Conservation (phyloP, 30 jellyfish, hydroid and myxozoan species). For the Nemopilema nomurai region DNA sequence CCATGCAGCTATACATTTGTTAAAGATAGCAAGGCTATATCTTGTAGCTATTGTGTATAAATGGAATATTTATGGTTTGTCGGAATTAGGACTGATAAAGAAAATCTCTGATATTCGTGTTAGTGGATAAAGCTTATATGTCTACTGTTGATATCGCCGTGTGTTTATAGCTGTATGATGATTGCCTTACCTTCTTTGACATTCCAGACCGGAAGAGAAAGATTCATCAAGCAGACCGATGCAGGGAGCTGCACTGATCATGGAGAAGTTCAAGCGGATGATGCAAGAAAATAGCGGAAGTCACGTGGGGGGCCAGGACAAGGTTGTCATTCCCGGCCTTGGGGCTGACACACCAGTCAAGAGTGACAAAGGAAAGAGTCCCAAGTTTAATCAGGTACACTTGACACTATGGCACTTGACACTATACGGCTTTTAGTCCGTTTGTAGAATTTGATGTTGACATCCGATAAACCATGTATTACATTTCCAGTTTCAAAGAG, state of each 20-base stretch:
- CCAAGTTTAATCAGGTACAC: conserved; percentile 66
- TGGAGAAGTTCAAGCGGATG: conserved; percentile 64
- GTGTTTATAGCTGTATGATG: neutral
- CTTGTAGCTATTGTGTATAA: too few species aligned
- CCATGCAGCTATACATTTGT: too few species aligned
- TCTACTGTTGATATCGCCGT: neutral
- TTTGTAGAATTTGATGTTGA: too few species aligned
- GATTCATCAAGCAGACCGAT: conserved; percentile 31
- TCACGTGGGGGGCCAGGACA: neutral
- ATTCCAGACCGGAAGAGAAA: conserved; percentile 13
- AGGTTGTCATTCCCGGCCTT: conserved; percentile 31
- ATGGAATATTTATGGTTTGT: too few species aligned
- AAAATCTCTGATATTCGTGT: too few species aligned
- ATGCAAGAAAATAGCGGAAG: conserved; percentile 25
- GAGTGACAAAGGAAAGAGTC: conserved; percentile 62
- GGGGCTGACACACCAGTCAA: conserved; percentile 21
- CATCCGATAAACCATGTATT: too few species aligned
- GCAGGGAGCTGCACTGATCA: conserved; percentile 58
- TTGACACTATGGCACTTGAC: too few species aligned
- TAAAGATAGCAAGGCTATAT: too few species aligned
- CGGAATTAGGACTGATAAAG: too few species aligned
- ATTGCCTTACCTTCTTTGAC: neutral
- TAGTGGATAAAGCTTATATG: neutral
- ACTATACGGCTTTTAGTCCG: too few species aligned
- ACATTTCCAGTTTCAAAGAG: too few species aligned